phyloP scores from a whole-genome alignment of 2,113 vertebrate genomes.

The Psettodes erumei region DNA sequence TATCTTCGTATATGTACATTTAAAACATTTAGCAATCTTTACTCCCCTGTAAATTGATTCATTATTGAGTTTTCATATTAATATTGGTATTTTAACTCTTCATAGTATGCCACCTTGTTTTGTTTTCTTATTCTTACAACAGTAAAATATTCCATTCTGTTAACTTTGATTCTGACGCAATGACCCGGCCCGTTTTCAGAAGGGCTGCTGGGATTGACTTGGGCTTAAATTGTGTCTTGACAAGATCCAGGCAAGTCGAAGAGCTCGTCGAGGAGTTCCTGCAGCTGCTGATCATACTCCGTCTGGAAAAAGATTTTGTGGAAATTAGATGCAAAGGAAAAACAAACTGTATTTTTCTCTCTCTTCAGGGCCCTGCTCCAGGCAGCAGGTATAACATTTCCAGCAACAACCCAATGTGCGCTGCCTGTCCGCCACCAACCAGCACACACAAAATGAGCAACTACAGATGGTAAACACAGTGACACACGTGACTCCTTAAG shows the following conservation, averaged over 20 bases:
- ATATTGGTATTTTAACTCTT: too few species aligned
- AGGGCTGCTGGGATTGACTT: rapidly evolving
- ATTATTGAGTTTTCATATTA: not conserved
- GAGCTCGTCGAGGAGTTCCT: not conserved
- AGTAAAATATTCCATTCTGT: not conserved
- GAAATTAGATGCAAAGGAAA: too few species aligned
- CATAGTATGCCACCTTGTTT: too few species aligned
- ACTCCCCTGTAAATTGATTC: not conserved
- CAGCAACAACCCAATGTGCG: too few species aligned
- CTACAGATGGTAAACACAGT: too few species aligned
- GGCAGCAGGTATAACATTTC: too few species aligned
- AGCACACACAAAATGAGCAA: too few species aligned
- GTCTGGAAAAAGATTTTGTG: constrained; percentile 48
- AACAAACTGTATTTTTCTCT: too few species aligned
- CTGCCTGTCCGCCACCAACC: too few species aligned
- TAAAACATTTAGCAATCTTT: not conserved
- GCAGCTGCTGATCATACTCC: rapidly evolving
- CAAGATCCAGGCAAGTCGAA: rapidly evolving
- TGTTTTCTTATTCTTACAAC: too few species aligned
- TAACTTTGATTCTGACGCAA: too few species aligned
- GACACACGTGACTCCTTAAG: not conserved
- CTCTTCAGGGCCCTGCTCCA: too few species aligned
- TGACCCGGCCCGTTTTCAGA: not conserved
- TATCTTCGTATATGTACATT: not conserved
- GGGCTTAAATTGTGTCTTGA: rapidly evolving